phyloP scores from a whole-genome alignment of 2,797 vertebrate genomes.

The Gallinago nigripennis region DNA sequence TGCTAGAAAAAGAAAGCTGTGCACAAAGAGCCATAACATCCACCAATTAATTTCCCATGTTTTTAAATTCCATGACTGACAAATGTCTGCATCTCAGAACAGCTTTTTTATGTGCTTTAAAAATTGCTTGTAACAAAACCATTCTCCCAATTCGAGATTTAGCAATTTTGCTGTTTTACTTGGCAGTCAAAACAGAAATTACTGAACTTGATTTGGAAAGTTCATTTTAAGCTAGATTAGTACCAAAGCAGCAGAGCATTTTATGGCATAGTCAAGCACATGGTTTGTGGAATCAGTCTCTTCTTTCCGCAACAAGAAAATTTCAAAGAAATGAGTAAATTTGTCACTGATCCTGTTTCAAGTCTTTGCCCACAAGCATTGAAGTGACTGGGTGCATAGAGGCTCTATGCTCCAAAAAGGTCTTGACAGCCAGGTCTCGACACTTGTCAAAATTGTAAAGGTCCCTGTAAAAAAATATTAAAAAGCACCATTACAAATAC shows the following conservation, averaged over 20 bases:
- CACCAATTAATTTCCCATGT: background rate
- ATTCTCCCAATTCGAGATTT: background rate
- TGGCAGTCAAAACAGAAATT: background rate
- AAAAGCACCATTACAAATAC: background rate
- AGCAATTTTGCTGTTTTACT: background rate
- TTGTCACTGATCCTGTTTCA: constrained; percentile 79
- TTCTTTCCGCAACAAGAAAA: background rate
- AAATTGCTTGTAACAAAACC: background rate
- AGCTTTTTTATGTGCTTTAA: background rate
- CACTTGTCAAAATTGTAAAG: constrained; percentile 87
- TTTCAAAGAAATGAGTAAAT: background rate
- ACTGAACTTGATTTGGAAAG: background rate
- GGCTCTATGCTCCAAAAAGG: constrained; percentile 79
- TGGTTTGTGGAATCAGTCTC: background rate
- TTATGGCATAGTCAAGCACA: background rate
- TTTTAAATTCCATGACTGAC: background rate
- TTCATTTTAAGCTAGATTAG: constrained; percentile 1
- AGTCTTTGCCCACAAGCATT: constrained; percentile 87
- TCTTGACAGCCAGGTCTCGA: constrained; percentile 76
- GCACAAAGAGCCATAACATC: background rate
- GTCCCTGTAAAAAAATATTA: constrained; percentile 77
- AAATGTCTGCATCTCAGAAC: background rate
- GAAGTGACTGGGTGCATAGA: constrained; percentile 90
- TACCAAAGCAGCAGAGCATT: background rate
- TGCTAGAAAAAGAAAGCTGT: constrained; percentile 8